Evolutionary conservation across 2,888 invertebrate genomes (phyloP).

Genomic region (Esperia sulphurella): DNA sequence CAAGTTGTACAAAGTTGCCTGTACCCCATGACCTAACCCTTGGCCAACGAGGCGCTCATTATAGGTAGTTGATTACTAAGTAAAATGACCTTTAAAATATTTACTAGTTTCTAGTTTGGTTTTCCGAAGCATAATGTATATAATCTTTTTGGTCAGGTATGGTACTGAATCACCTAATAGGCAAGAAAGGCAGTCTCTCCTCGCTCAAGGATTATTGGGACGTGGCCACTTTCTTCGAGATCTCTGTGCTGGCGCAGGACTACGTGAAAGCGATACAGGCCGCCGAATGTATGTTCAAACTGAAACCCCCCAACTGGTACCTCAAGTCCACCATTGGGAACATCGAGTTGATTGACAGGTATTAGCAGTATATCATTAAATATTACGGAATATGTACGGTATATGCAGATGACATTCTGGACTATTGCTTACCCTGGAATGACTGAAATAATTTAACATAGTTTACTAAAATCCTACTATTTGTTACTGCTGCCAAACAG

Average conservation of each 20-base stretch:
- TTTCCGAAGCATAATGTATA: neutral
- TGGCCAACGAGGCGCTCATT: no score
- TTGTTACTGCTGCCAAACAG: no score
- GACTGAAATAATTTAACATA: no score
- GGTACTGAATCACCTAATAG: constrained; percentile 97
- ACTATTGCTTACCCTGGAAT: no score
- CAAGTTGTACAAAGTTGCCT: no score
- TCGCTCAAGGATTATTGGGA: constrained; percentile 99
- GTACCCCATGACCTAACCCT: no score
- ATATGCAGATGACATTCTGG: no score
- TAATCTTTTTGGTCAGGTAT: constrained; percentile 76
- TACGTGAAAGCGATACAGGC: constrained; percentile 98
- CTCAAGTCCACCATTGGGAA: constrained; percentile 98
- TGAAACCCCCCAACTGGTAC: constrained; percentile 96
- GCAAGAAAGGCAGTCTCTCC: constrained; percentile 96
- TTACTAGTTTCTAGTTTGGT: no score
- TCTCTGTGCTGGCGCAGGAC: constrained; percentile 97
- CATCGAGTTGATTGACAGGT: constrained; percentile 92
- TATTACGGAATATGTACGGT: no score
- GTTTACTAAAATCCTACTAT: no score
- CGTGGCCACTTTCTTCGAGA: constrained; percentile 99
- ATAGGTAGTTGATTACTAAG: no score
- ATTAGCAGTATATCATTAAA: constrained; percentile 6
- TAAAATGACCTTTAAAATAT: no score
- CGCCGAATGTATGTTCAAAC: constrained; percentile 94